Conservation (phyloP, 2,797 vertebrate genomes). For the Benthosema pterotum region DNA sequence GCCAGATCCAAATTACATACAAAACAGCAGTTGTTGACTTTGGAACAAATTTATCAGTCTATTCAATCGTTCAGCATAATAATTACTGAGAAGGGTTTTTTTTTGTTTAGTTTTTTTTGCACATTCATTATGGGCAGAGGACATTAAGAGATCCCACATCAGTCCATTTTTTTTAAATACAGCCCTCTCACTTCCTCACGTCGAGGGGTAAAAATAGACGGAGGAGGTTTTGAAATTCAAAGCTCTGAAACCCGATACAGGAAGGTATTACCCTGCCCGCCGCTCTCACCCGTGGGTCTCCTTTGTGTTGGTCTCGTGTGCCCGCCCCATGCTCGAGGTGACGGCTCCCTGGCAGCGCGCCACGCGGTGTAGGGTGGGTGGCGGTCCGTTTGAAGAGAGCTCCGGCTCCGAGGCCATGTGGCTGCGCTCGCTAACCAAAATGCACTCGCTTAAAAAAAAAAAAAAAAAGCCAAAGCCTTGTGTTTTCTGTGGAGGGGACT, state of each 20-base stretch:
- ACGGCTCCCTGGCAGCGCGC: conserved; percentile 70
- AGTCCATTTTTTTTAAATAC: conserved; percentile 22
- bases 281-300: conserved; percentile 71
- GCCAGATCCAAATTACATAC: conserved; percentile 19
- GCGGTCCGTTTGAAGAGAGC: conserved; percentile 71
- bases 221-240: conserved; percentile 67
- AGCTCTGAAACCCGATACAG: conserved; percentile 69
- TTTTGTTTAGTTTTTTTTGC: conserved; percentile 11
- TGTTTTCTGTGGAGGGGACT: conserved; percentile 14
- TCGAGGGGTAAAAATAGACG: conserved; percentile 68
- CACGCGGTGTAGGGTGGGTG: conserved; percentile 68
- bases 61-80: conserved; percentile 39
- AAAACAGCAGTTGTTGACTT: conserved; percentile 46
- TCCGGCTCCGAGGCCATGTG: conserved; percentile 51
- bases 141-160: conserved; percentile 27
- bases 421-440: conserved; percentile 54
- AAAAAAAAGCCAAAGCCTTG: conserved; percentile 19
- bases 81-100: conserved; percentile 20
- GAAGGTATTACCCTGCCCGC: conserved; percentile 70
- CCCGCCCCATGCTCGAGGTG: conserved; percentile 70
- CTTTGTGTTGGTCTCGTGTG: conserved; percentile 74
- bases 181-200: conserved; percentile 61
- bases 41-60: conserved; percentile 44
- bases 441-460: conserved; percentile 24
- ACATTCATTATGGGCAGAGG: conserved; percentile 33